Base-by-base conservation (phyloP, 2,888 invertebrate species). In the Leptarthrus brevirostris region DNA sequence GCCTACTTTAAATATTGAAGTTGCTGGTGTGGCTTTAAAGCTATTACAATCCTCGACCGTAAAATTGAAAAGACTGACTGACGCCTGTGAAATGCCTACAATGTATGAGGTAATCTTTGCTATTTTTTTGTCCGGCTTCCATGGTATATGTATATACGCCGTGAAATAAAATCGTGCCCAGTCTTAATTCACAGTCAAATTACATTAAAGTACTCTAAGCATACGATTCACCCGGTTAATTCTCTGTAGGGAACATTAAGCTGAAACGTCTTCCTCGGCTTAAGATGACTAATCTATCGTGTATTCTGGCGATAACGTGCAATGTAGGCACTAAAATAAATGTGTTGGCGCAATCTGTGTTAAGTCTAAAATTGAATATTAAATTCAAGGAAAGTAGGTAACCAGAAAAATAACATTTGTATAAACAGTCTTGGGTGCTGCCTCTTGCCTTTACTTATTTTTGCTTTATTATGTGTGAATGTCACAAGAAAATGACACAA, bases 201-300 rank as follows among this genome's bases (percentile, higher is more conserved):
- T 40, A 40, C n/a, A 12, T 1, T 2, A 12, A n/a, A 6, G 8
- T 40, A n/a, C 40, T 40, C 12, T 12, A 40, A 40, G 40, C 6
- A 40, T 12, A 40, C 40, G 40, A 40, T 12, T 40, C 40, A 40
- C 1, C n/a, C 12, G n/a, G 8, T 12, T 40, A 40, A 40, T 40
- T 40, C 40, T 40, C 40, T 40, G 40, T 40, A 12, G 12, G 40
- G 40, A 40, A 40, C 40, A 40, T 40, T 40, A 6, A 40, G n/a
- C 40, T 40, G 40, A 8, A n/a, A 40, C 8, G 40, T 2, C 8
- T 40, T 40, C 40, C n/a, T 40, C 40, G 3, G 8, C 40, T 40
- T 40, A 58, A 58, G 34, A 58, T 58, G 58, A 58, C 58, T 58
- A 58, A 58, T 58, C 34, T 20, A 10, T 58, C 36, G 20, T 58